These are phyloP conservation scores for Atherinosoma microstoma DNA, from an alignment of 2,797 vertebrate genomes.

Conservation along the genomic window DNA sequence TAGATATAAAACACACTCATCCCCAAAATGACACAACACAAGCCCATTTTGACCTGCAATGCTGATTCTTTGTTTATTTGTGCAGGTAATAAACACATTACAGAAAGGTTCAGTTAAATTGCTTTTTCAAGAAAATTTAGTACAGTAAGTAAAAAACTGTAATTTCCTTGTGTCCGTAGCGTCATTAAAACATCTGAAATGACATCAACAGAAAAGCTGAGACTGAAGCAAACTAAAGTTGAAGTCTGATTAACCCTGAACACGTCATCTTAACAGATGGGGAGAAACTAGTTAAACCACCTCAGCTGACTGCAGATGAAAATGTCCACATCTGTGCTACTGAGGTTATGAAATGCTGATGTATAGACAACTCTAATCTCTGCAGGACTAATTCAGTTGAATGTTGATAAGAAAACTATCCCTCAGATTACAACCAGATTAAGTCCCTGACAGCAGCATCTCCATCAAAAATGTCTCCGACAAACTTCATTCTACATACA, in stretches of 20 bases:
- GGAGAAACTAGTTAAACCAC: not conserved
- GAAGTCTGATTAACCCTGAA: slow-evolving; percentile 29
- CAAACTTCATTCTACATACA: not conserved
- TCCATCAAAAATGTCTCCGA: too few relatives aligned
- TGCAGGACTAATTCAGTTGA: not conserved
- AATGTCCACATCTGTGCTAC: not conserved
- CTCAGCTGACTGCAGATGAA: not conserved
- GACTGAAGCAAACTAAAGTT: not conserved
- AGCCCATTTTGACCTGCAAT: slow-evolving; percentile 10
- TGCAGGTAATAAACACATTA: slow-evolving; percentile 42
- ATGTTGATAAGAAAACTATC: slow-evolving; percentile 7
- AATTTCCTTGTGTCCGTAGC: not conserved
- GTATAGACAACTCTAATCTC: slow-evolving; percentile 42
- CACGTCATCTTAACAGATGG: too few relatives aligned
- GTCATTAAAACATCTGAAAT: slow-evolving; percentile 17
- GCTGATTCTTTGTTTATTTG: slow-evolving; percentile 45
- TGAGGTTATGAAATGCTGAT: slow-evolving; percentile 14
- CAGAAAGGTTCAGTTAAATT: slow-evolving; percentile 12
- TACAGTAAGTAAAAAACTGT: not conserved
- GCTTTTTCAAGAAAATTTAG: slow-evolving; percentile 2
- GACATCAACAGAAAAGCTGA: slow-evolving; percentile 3
- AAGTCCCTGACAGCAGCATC: not conserved
- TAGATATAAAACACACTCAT: too few relatives aligned
- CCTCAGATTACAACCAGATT: slow-evolving; percentile 27
- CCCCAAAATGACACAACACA: too few relatives aligned